These are phyloP conservation scores for Zaprionus davidi DNA, from an alignment of 1,140 invertebrate genomes.

Conservation along the genomic window DNA sequence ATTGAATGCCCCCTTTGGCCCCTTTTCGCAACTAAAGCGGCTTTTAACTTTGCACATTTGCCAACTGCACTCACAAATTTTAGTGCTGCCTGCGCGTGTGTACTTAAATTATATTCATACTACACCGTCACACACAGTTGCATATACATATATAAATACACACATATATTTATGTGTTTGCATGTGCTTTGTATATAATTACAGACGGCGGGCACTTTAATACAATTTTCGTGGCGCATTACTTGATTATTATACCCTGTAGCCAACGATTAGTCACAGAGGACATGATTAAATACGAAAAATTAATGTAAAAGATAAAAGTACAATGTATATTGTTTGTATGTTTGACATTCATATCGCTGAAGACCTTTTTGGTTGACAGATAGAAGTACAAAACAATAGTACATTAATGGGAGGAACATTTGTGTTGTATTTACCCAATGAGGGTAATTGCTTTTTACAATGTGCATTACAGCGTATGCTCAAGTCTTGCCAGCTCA, in stretches of 20 bases:
- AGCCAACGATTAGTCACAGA: not conserved
- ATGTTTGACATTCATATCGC: too few relatives aligned
- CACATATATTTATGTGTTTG: not conserved
- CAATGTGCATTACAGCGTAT: not conserved
- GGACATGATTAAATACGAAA: not conserved
- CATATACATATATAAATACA: conserved; percentile 19
- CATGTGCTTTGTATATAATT: conserved; percentile 17
- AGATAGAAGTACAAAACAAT: too few relatives aligned
- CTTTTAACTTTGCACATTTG: conserved; percentile 46
- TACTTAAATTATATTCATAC: conserved; percentile 34
- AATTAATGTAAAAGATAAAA: not conserved
- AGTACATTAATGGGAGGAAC: too few relatives aligned
- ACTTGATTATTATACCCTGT: conserved; percentile 22
- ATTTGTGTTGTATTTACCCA: too few relatives aligned
- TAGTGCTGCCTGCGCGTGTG: conserved; percentile 30
- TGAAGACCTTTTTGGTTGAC: too few relatives aligned
- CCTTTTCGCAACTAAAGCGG: conserved; percentile 38
- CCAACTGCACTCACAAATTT: conserved; percentile 53
- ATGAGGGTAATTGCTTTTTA: not conserved
- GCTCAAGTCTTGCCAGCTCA: not conserved
- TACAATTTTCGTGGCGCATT: conserved; percentile 33
- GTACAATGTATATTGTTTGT: not conserved
- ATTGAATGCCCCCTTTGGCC: conserved; percentile 34
- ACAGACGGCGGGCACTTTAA: conserved; percentile 30
- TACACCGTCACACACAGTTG: conserved; percentile 6